These are phyloP conservation scores for Tinea semifulvella DNA, from an alignment of 2,888 invertebrate genomes.

Conservation along the genomic window DNA sequence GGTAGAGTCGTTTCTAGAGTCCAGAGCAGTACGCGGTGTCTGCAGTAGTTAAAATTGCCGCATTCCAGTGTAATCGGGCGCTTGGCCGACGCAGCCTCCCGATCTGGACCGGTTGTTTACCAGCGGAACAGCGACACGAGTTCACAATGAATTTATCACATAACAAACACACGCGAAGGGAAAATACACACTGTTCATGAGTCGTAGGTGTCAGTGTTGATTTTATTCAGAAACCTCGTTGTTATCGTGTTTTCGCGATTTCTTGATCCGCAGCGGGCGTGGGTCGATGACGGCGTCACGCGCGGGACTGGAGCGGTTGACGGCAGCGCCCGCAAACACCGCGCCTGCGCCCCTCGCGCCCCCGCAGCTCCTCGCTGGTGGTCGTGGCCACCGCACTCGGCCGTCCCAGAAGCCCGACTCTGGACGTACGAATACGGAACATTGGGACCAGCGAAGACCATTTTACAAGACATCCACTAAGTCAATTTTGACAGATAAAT, in stretches of 20 bases:
- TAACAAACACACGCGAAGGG: slow-evolving; percentile 32
- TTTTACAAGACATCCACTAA: no score
- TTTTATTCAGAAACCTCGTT: not conserved
- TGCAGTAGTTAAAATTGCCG: slow-evolving; percentile 66
- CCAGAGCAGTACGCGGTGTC: slow-evolving; percentile 46
- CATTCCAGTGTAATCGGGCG: slow-evolving; percentile 61
- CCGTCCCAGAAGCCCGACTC: no score
- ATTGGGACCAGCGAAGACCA: no score
- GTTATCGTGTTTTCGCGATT: slow-evolving; percentile 10
- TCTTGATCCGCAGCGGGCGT: not conserved
- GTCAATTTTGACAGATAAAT: no score
- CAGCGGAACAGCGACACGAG: slow-evolving; percentile 24
- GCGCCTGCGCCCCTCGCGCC: slow-evolving; percentile 16
- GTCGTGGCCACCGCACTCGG: slow-evolving; percentile 11
- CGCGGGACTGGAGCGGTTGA: slow-evolving; percentile 44
- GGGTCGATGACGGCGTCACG: slow-evolving; percentile 34
- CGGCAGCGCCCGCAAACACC: slow-evolving; percentile 33
- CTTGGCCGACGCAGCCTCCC: slow-evolving; percentile 57
- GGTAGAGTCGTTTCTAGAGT: not conserved
- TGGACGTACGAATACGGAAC: no score
- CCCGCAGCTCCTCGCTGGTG: slow-evolving; percentile 5
- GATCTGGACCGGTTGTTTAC: slow-evolving; percentile 33
- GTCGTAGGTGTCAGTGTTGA: not conserved
- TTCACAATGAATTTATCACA: slow-evolving; percentile 40
- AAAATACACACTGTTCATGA: not conserved